Conservation (phyloP, 1,140 invertebrate species). For the Hypsibius dujardini region DNA sequence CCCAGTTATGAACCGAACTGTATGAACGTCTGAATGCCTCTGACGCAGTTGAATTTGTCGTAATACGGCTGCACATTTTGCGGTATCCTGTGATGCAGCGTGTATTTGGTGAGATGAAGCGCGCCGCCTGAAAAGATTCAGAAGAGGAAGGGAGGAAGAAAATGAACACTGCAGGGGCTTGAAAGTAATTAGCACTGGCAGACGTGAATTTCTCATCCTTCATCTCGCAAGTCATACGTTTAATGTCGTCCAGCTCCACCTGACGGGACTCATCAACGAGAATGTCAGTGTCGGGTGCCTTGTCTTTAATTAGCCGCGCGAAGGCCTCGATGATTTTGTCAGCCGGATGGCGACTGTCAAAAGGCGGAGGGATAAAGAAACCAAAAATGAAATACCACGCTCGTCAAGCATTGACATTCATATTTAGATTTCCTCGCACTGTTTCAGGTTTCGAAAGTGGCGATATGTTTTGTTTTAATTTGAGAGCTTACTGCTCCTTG, state of each 20-base stretch:
- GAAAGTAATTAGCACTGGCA: no score
- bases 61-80: not conserved
- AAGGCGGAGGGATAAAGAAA: not conserved
- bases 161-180: no score
- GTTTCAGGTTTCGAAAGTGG: no score
- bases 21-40: not conserved
- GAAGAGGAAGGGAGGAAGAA: no score
- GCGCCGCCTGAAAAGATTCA: not conserved
- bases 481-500: constrained; percentile 10
- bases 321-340: constrained; percentile 10
- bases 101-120: not conserved
- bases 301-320: not conserved
- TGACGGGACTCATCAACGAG: not conserved
- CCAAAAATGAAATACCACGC: not conserved
- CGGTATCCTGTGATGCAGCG: not conserved
- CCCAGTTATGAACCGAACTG: not conserved
- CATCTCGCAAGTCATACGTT: not conserved
- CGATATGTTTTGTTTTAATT: not conserved
- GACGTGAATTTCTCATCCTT: no score
- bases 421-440: no score
- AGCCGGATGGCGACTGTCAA: not conserved
- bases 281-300: not conserved
- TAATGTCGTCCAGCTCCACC: not conserved
- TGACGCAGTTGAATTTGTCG: not conserved
- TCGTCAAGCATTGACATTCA: no score